Base-by-base conservation (phyloP, 2,113 vertebrate species). In the Callorhinus ursinus region DNA sequence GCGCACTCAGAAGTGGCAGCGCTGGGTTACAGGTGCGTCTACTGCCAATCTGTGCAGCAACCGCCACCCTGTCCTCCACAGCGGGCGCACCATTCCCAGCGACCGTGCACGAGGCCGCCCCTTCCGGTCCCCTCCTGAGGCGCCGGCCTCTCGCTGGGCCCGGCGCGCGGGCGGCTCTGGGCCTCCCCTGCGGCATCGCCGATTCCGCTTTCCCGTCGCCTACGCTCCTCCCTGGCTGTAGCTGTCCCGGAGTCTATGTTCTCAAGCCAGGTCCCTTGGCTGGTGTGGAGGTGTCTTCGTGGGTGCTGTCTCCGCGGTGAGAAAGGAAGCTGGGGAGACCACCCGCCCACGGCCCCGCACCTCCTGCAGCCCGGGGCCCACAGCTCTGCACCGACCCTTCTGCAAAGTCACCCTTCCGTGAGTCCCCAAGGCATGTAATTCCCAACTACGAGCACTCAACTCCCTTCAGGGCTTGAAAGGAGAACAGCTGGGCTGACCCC, bases 121-220 rank as follows among this genome's bases (percentile, higher is more conserved):
- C 49, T 5, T 26, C 42, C 14, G 7, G 15, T 11, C 0, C 2
- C 28, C 72, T 33, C 49, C 63, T 2, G 63, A 53, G 33, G 63
- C 1, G 21, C 3, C 19, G 1, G 12, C 46, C 46, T n/a, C 49
- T 53, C n/a, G 1, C n/a, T 0, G 21, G 36, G 57, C 16, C 46
- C 22, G 57, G 49, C 3, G 28, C 57, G 19, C 31, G 0, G 10
- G 36, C 19, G 22, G 4, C 36, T 39, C 46, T 15, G 12, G 6
- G 31, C 24, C 71, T 22, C 16, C 39, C 22, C 31, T 4, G 26
- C 5, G 55, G 13, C 4, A 4, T 0, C 26, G 12, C 14, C 14
- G 7, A 15, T 28, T 7, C 8, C 1, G 15, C 4, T 46, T 2
- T 13, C 4, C 36, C 4, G 13, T 33, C 39, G 31, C 5, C 65